A percentile compares a stretch with the other conserved stretches of the same genome.
Conservation (phyloP, 2,797 vertebrate species). For the Hozukius guyotensis region DNA sequence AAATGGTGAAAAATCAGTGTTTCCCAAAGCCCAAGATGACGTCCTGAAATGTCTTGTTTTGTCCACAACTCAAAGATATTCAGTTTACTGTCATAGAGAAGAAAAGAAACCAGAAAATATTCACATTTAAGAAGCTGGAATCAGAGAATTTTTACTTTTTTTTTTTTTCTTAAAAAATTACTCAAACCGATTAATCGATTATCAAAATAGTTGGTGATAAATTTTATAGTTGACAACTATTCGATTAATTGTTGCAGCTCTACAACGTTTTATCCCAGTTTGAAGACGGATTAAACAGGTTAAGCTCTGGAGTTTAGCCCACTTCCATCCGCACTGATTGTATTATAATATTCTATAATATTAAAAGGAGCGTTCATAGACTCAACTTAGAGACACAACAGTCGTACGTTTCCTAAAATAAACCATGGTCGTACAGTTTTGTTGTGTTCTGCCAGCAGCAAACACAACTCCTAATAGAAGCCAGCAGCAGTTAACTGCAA, state of each 20-base stretch:
- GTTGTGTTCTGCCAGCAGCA: slow-evolving; percentile 31
- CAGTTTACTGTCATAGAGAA: too few species aligned
- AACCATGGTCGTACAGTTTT: slow-evolving; percentile 32
- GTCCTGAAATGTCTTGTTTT: too few species aligned
- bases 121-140: too few species aligned
- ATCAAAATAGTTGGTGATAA: too few species aligned
- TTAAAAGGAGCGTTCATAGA: slow-evolving; percentile 12
- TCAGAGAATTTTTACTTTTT: rapidly evolving
- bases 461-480: slow-evolving; percentile 46
- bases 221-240: too few species aligned
- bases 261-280: neutral
- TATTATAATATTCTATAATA: neutral
- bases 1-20: too few species aligned
- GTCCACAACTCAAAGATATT: too few species aligned
- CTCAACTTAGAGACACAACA: slow-evolving; percentile 28
- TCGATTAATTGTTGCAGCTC: too few species aligned
- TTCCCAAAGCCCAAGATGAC: too few species aligned
- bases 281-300: neutral
- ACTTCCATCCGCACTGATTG: neutral
- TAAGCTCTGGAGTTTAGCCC: slow-evolving; percentile 12
- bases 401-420: slow-evolving; percentile 43
- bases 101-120: rapidly evolving
- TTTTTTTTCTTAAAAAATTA: too few species aligned
- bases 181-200: too few species aligned
- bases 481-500: slow-evolving; percentile 45